Base-by-base conservation (phyloP, 2,888 invertebrate genomes). In the Nezara viridula region DNA sequence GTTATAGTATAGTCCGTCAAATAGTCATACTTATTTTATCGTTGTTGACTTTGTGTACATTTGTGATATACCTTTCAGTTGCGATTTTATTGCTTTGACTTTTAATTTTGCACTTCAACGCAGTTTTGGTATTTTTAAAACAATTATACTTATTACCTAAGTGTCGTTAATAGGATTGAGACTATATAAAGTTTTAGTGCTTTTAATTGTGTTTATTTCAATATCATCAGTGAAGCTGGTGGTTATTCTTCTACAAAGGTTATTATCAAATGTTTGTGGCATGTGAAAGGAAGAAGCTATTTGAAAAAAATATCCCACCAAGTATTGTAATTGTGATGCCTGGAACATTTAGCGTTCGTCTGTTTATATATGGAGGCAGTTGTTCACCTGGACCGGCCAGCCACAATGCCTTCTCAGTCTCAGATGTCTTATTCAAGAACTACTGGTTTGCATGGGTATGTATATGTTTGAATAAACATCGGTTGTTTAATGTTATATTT, bases 371-470 rank as follows among this genome's bases (percentile, higher is more conserved):
- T 91, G 91, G 91, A 91, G 90, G 91, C 91, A 89, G 89, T 91
- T 90, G 91, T 91, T 89, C 91, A 91, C 85, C 90, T 91, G 90
- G 91, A 91, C 90, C 90, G 91, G 86, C 92, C 91, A 90, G 90
- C 91, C 89, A 91, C 91, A 90, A 92, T 92, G 92, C 92, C 92
- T 90, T 92, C 92, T 86, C 92, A 92, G 91, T 91, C 92, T 89
- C 92, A 92, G 91, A 92, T 92, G 92, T 91, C 92, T 89, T 92
- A 91, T 91, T 91, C 92, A 73, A 90, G 92, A 89, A 91, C 91
- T 88, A 90, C 92, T 89, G 91, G 91, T 89, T 91, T 92, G 88
- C 92, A 92, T 90, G 92, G 92, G 92, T 92, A 91, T 90, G 91
- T 86, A 10, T 27, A 44, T 40, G 1, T 37, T 60, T 27, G 5